Evolutionary conservation across 1,140 invertebrate species (phyloP).

Genomic region (Drosophila pseudoobscura): DNA sequence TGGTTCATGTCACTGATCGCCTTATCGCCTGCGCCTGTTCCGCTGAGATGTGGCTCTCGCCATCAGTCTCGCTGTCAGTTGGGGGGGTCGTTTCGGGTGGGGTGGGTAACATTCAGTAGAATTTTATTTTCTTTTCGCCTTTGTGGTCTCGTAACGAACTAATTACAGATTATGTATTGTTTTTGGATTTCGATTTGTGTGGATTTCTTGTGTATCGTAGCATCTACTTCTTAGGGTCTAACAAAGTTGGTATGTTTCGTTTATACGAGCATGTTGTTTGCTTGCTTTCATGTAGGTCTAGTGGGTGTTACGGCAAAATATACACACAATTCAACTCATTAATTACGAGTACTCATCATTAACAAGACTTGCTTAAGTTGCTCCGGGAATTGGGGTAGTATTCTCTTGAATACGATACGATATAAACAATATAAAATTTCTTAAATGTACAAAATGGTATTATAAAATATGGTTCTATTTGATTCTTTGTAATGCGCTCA

Average conservation of each 20-base stretch:
- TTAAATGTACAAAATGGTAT: slow-evolving; percentile 62
- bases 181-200: not conserved
- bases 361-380: slow-evolving; percentile 3
- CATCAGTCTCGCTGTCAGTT: too few relatives aligned
- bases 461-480: slow-evolving; percentile 72
- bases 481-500: slow-evolving; percentile 49
- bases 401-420: slow-evolving; percentile 29
- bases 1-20: slow-evolving; percentile 4
- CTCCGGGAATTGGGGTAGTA: slow-evolving; percentile 17
- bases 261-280: slow-evolving; percentile 7
- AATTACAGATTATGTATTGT: slow-evolving; percentile 57
- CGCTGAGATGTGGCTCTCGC: slow-evolving; percentile 3
- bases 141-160: slow-evolving; percentile 49
- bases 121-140: slow-evolving; percentile 58
- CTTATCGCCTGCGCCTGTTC: slow-evolving; percentile 21
- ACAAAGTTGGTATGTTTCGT: slow-evolving; percentile 60
- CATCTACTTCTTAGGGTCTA: slow-evolving; percentile 68
- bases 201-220: slow-evolving; percentile 53
- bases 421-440: slow-evolving; percentile 62
- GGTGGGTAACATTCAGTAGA: slow-evolving; percentile 68
- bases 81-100: slow-evolving; percentile 45
- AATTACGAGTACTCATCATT: slow-evolving; percentile 17
- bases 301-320: slow-evolving; percentile 1
- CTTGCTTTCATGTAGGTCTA: slow-evolving; percentile 8
- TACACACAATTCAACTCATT: slow-evolving; percentile 20